These are phyloP conservation scores for Tenodera sinensis DNA, from an alignment of 2,888 invertebrate species.

Conservation along the genomic window DNA sequence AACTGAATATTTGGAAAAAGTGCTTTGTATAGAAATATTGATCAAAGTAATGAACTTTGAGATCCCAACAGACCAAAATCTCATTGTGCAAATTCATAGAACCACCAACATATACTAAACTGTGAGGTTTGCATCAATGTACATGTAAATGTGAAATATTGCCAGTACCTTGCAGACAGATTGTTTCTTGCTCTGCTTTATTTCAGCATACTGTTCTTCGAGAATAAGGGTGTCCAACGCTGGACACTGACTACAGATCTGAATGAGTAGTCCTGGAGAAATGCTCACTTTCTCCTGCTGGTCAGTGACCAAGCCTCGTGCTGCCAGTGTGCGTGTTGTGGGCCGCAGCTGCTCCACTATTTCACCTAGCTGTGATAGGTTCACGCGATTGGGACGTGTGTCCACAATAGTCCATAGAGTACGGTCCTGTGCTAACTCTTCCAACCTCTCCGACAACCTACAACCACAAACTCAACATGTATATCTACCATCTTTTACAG, in stretches of 20 bases:
- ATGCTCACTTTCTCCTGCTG: slow-evolving; percentile 34
- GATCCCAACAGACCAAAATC: too few species aligned
- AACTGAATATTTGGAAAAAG: too few species aligned
- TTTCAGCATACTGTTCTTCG: neutral
- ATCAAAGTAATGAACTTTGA: too few species aligned
- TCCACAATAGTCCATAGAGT: slow-evolving; percentile 42
- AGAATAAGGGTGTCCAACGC: slow-evolving; percentile 2
- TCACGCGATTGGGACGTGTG: slow-evolving; percentile 41
- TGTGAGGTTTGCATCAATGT: too few species aligned
- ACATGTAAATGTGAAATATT: too few species aligned
- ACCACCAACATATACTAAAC: too few species aligned
- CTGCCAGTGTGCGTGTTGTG: slow-evolving; percentile 44
- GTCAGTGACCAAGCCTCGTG: slow-evolving; percentile 30
- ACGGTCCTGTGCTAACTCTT: neutral
- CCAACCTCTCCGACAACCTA: slow-evolving; percentile 2
- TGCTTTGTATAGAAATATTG: too few species aligned
- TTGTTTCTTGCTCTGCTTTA: neutral
- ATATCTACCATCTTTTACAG: too few species aligned
- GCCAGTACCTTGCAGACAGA: neutral
- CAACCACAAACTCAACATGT: slow-evolving; percentile 32
- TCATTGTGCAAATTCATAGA: too few species aligned
- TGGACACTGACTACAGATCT: neutral
- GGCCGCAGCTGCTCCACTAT: slow-evolving; percentile 47
- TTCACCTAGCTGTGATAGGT: slow-evolving; percentile 44
- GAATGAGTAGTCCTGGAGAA: neutral